A percentile compares a stretch with the other conserved stretches of the same genome.
Conservation (phyloP, 2,888 invertebrate genomes). For the Entomobrya multifasciata region DNA sequence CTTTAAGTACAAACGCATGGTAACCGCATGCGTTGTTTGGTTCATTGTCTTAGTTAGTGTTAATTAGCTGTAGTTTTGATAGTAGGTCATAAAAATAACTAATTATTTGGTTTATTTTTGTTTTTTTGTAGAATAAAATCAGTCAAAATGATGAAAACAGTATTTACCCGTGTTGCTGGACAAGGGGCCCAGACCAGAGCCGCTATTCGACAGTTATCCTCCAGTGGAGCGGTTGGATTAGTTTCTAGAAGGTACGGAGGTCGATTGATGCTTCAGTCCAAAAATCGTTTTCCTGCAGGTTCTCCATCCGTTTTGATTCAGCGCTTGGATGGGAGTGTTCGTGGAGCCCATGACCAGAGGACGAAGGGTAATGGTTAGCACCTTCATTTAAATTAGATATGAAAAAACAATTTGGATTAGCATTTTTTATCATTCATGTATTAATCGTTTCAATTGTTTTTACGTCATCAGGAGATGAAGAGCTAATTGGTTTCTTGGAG, state of each 20-base stretch:
- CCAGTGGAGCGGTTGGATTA: not conserved
- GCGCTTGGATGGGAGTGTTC: conserved; percentile 38
- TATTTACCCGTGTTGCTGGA: conserved; percentile 21
- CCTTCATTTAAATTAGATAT: no score
- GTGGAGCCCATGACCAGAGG: conserved; percentile 50
- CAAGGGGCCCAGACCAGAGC: conserved; percentile 18
- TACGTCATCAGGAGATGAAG: conserved; percentile 87
- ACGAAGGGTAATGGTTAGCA: conserved; percentile 48
- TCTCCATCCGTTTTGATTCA: not conserved
- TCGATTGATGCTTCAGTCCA: conserved; percentile 42
- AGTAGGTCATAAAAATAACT: no score
- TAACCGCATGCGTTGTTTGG: no score
- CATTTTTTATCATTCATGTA: no score
- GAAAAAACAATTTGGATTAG: no score
- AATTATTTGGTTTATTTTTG: not conserved
- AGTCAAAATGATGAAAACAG: conserved; percentile 51
- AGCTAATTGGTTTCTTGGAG: conserved; percentile 93
- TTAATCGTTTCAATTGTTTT: not conserved
- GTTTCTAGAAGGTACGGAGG: conserved; percentile 11
- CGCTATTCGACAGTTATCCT: conserved; percentile 44
- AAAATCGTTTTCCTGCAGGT: conserved; percentile 29
- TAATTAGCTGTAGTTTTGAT: no score
- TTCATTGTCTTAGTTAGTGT: no score
- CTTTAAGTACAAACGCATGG: no score
- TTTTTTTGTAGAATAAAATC: not conserved